Base-by-base conservation (phyloP, 2,888 invertebrate species). In the Pristionchus japonicus region DNA sequence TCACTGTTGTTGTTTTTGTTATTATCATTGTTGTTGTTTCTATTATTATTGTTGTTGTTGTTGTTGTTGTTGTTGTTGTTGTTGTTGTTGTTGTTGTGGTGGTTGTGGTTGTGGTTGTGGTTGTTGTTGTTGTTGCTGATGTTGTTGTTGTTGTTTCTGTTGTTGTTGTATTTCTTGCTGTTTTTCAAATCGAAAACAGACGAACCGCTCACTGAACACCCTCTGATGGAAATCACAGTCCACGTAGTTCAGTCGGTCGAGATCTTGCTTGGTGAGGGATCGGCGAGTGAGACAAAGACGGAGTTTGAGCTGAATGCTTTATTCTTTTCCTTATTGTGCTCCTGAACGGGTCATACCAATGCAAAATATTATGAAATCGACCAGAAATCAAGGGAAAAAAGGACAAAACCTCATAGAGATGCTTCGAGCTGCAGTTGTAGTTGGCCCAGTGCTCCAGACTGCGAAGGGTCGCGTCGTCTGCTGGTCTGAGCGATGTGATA, bases 361-460 rank as follows among this genome's bases (percentile, higher is more conserved):
- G n/a, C n/a, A n/a, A n/a, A n/a, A n/a, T n/a, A n/a, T n/a, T n/a
- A n/a, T n/a, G n/a, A n/a, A n/a, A n/a, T n/a, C n/a, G n/a, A n/a
- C n/a, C n/a, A n/a, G n/a, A n/a, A n/a, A n/a, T n/a, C n/a, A n/a
- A 70, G 34, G 70, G 6, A 27, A n/a, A 34, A 11, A 70, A 4
- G n/a, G 70, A 11, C n/a, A n/a, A 11, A 34, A 91, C 91, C 88
- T 89, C 89, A 52, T 91, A 91, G 64, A 89, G 88, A 57, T 90
- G 90, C 70, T 91, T 91, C 89, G 90, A 89, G 0, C 90, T 89
- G 49, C 91, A 91, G 80, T 88, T 91, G 80, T 89, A 90, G 67
- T 91, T 91, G n/a, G 90, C 74, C 67, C 89, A 90, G 31, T 91
- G 91, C 3, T 87, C 87, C 15, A 87, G 57, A 17, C 49, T n/a